Evolutionary conservation across 2,113 vertebrate genomes (phyloP).

Genomic region (Romanogobio albipinnatus): DNA sequence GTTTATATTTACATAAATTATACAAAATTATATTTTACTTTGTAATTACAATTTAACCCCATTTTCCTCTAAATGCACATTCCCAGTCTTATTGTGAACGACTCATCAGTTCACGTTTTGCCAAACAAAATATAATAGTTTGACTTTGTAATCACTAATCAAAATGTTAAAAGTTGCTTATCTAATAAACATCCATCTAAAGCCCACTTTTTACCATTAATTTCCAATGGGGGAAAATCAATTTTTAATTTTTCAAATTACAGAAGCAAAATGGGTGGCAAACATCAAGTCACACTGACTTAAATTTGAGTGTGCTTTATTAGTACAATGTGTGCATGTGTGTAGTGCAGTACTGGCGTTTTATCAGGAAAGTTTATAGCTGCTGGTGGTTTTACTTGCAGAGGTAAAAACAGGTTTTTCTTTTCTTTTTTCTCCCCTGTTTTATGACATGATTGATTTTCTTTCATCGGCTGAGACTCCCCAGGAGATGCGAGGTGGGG

Average conservation of each 20-base stretch:
- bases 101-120: not conserved
- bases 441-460: conserved; percentile 70
- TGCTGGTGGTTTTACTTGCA: conserved; percentile 34
- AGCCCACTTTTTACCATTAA: not conserved
- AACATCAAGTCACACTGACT: not conserved
- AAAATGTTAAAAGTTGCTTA: not conserved
- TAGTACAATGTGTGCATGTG: not conserved
- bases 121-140: not conserved
- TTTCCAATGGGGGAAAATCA: not conserved
- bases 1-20: no score
- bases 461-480: conserved; percentile 58
- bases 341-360: not conserved
- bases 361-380: conserved; percentile 37
- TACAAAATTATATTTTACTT: no score
- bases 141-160: not conserved
- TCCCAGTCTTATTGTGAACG: not conserved
- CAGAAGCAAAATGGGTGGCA: not conserved
- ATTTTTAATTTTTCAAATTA: not conserved
- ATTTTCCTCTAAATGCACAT: no score
- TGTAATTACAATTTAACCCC: no score
- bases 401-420: conserved; percentile 34
- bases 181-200: no score
- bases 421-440: conserved; percentile 30
- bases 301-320: not conserved
- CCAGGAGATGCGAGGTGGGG: conserved; percentile 29